These are phyloP conservation scores for Phaenicophaeus curvirostris DNA, from an alignment of 2,797 vertebrate genomes.

Conservation along the genomic window DNA sequence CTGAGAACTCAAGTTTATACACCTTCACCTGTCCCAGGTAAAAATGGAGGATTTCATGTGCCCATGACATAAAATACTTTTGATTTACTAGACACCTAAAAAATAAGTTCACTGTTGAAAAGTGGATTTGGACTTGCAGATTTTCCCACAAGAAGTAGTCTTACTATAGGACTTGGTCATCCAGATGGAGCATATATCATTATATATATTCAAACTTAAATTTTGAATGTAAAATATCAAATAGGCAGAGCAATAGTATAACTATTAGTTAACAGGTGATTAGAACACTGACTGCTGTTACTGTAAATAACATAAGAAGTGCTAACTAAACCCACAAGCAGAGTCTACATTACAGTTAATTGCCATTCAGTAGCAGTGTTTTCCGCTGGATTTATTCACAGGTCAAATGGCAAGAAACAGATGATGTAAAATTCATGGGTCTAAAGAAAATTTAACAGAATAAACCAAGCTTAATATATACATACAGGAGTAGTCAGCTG, in stretches of 20 bases:
- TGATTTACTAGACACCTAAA: not conserved
- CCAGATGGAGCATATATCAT: not conserved
- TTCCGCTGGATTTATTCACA: conserved; percentile 47
- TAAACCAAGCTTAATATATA: not conserved
- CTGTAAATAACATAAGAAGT: not conserved
- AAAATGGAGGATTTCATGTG: not conserved
- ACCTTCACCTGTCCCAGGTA: not conserved
- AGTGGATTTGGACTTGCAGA: not conserved
- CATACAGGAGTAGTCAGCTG: not conserved
- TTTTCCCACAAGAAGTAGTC: not conserved
- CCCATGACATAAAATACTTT: not conserved
- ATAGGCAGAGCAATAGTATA: not conserved
- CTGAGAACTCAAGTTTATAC: not conserved
- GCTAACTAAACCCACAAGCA: not conserved
- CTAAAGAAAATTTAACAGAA: not conserved
- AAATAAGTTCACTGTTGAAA: not conserved
- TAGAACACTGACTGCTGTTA: not conserved
- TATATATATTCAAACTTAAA: not conserved
- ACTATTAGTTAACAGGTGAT: not conserved
- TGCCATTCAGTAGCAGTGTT: conserved; percentile 6
- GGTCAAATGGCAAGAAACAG: conserved; percentile 43
- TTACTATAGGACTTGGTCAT: not conserved
- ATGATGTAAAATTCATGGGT: not conserved
- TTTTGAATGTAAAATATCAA: not conserved
- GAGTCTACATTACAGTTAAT: conserved; percentile 20